Base-by-base conservation (phyloP, 2,113 vertebrate species). In the Pithys albifrons region DNA sequence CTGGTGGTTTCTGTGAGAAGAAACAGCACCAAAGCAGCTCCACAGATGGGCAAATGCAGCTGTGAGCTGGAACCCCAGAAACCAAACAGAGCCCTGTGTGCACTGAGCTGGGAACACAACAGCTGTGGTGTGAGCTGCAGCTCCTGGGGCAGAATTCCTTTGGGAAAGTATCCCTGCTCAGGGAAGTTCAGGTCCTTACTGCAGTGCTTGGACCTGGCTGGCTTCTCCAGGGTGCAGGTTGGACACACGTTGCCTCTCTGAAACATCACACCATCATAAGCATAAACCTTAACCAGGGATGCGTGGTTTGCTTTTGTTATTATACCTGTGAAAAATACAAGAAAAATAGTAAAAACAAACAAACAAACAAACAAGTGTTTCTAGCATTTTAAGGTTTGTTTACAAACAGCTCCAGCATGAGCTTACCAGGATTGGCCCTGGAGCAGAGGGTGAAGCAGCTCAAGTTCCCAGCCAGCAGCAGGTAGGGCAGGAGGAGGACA, bases 121-220 rank as follows among this genome's bases (percentile, higher is more conserved):
- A 35, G 73, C 48, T 19, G 43, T 0, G 17, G 48, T 3, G 49
- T 27, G 57, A 75, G 27, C 39, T 76, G 71, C 81, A 82, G 58
- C n/a, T 61, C 33, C 4, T 35, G 58, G 10, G 18, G 51, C 41
- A 65, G 64, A 69, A 39, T 19, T 52, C 31, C 61, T 33, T 3
- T 27, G 57, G 59, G 55, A 19, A 51, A 16, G 19, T 9, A 12
- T 20, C 25, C 31, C 15, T 41, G 9, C 27, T 14, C 5, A 3
- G 48, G 27, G 76, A 54, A 49, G 62, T 43, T n/a, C 25, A 49
- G 57, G 33, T 18, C 81, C 98, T 98, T 95, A 99, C 99, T 94
- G 93, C 99, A 99, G 76, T 99, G 99, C 96, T 99, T 99, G 39
- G 99, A 99, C 24, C 99, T 98, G 37, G 99, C 99, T 33, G 99